These are phyloP conservation scores for Helicoverpa assulta DNA, from an alignment of 2,888 invertebrate species.

Conservation along the genomic window DNA sequence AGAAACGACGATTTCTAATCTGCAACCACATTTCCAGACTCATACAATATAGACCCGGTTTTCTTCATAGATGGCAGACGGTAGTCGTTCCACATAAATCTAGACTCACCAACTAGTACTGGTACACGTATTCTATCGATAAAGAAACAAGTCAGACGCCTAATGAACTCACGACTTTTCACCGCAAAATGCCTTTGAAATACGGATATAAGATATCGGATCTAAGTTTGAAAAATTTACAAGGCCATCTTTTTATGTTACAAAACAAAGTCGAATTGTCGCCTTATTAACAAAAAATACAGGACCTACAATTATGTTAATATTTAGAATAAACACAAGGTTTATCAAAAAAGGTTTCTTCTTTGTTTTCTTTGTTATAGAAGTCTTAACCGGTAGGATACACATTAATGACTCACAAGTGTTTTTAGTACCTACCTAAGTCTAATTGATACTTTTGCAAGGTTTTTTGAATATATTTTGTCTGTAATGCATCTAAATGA, in stretches of 20 bases:
- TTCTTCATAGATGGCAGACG: conserved; percentile 26
- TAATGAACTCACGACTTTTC: conserved; percentile 26
- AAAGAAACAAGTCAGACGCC: conserved; percentile 17
- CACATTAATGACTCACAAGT: not conserved
- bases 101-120: conserved; percentile 16
- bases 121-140: conserved; percentile 3
- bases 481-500: not conserved
- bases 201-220: not conserved
- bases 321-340: not conserved
- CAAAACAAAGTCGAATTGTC: not conserved
- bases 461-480: not conserved
- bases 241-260: too few species aligned
- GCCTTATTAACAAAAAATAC: not conserved
- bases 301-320: not conserved
- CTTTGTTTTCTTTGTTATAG: not conserved
- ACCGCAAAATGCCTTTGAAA: conserved; percentile 4
- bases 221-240: conserved; percentile 11
- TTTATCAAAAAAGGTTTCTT: not conserved
- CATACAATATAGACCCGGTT: conserved; percentile 21
- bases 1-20: not conserved
- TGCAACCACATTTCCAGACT: not conserved
- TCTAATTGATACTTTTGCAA: not conserved
- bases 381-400: not conserved
- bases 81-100: conserved; percentile 47
- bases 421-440: not conserved